Percentiles rank a stretch among this genome's conserved stretches.
Evolutionary conservation across 1,140 invertebrate species (phyloP).

Genomic region (Eubasilissa regina): DNA sequence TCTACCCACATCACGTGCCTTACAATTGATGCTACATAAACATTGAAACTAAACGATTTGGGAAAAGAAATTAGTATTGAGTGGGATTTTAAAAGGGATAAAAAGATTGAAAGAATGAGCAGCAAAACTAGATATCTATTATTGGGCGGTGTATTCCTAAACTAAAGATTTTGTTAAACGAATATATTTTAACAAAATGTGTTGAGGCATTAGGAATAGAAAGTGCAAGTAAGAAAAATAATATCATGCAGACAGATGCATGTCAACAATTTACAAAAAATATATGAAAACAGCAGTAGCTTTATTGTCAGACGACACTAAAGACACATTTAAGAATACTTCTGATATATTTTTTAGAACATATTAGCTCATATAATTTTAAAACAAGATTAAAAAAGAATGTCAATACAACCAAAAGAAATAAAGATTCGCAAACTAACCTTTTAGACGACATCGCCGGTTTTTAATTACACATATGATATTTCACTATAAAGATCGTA

Average conservation of each 20-base stretch:
- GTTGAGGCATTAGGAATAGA: not conserved
- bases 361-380: slow-evolving; percentile 11
- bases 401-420: slow-evolving; percentile 31
- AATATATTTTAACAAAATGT: too few species aligned
- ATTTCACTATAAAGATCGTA: slow-evolving; percentile 14
- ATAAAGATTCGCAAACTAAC: slow-evolving; percentile 36
- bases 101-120: too few species aligned
- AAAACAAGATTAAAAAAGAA: slow-evolving; percentile 13
- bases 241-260: not conserved
- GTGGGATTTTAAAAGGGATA: too few species aligned
- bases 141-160: too few species aligned
- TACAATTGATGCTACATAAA: too few species aligned
- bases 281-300: not conserved
- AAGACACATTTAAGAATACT: too few species aligned
- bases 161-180: too few species aligned
- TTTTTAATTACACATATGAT: slow-evolving; percentile 11
- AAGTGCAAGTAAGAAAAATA: not conserved
- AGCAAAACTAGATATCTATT: too few species aligned
- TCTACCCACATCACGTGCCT: too few species aligned
- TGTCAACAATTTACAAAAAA: not conserved
- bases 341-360: not conserved
- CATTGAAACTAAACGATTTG: too few species aligned
- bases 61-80: too few species aligned
- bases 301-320: too few species aligned
- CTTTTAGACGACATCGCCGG: slow-evolving; percentile 51